phyloP scores from a whole-genome alignment of 2,888 invertebrate genomes.

The Agrochola lota region DNA sequence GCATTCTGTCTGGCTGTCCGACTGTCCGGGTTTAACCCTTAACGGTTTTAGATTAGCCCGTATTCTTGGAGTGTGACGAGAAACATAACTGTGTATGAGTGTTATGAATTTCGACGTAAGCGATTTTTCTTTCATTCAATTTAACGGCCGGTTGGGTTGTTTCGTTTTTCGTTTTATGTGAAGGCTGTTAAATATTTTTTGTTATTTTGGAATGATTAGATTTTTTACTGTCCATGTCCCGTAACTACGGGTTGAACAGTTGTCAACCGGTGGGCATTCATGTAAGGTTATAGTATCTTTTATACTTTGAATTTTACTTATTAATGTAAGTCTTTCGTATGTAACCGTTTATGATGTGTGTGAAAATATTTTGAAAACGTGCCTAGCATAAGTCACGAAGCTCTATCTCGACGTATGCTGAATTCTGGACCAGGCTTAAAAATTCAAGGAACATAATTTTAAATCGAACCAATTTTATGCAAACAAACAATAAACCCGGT shows the following conservation, averaged over 20 bases:
- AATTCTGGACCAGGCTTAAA: too few species aligned
- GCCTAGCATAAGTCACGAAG: neutral
- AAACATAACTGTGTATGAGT: conserved; percentile 66
- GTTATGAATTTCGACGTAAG: conserved; percentile 65
- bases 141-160: conserved; percentile 56
- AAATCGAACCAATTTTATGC: neutral
- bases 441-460: neutral
- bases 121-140: conserved; percentile 64
- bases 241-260: neutral
- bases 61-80: conserved; percentile 71
- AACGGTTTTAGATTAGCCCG: conserved; percentile 75
- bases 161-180: conserved; percentile 54
- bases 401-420: neutral
- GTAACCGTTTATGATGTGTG: neutral
- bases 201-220: conserved; percentile 27
- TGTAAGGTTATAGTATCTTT: neutral
- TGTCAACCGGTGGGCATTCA: neutral
- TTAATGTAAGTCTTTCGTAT: neutral
- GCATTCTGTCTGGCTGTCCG: conserved; percentile 63
- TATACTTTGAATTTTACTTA: too few species aligned
- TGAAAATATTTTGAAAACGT: neutral
- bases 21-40: conserved; percentile 58
- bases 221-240: conserved; percentile 15
- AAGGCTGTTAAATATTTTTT: conserved; percentile 32
- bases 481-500: conserved; percentile 42